These are phyloP conservation scores for Xenus cinereus DNA, from an alignment of 2,113 vertebrate species.

Conservation along the genomic window DNA sequence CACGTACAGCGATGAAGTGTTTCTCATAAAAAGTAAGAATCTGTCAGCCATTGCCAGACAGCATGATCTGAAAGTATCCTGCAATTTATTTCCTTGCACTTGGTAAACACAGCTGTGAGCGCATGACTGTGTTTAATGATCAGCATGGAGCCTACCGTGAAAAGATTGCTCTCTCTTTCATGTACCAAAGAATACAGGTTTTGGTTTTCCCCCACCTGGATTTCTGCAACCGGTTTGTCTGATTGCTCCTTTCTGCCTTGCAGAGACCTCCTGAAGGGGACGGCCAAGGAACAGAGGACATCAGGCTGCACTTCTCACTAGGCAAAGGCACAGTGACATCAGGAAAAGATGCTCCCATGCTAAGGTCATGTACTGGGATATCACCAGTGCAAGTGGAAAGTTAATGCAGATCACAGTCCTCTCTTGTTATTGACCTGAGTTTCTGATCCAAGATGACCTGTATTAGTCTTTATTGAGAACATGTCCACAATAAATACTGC, in stretches of 20 bases:
- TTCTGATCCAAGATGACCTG: not conserved
- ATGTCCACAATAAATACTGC: not conserved
- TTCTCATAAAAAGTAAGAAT: not conserved
- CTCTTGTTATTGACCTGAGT: not conserved
- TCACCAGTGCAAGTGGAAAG: not conserved
- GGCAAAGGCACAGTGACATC: not conserved
- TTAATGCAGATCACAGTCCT: not conserved
- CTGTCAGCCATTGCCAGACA: not conserved
- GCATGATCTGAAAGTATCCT: not conserved
- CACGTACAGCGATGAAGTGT: not conserved
- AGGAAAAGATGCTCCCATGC: rapidly evolving
- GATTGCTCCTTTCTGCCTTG: not conserved
- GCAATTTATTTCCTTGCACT: not conserved
- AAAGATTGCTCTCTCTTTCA: not conserved
- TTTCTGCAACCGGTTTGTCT: not conserved
- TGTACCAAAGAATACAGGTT: not conserved
- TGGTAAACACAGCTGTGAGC: conserved; percentile 23
- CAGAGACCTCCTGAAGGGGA: not conserved
- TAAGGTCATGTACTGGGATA: not conserved
- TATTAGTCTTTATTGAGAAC: not conserved
- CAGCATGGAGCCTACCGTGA: not conserved
- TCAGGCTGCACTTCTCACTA: not conserved
- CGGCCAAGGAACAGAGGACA: not conserved
- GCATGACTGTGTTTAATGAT: not conserved
- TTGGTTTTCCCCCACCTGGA: not conserved